Evolutionary conservation across 2,797 vertebrate genomes (phyloP), one percentile per base, ranked within the genome.

Genomic region (Hyperoplus immaculatus): DNA sequence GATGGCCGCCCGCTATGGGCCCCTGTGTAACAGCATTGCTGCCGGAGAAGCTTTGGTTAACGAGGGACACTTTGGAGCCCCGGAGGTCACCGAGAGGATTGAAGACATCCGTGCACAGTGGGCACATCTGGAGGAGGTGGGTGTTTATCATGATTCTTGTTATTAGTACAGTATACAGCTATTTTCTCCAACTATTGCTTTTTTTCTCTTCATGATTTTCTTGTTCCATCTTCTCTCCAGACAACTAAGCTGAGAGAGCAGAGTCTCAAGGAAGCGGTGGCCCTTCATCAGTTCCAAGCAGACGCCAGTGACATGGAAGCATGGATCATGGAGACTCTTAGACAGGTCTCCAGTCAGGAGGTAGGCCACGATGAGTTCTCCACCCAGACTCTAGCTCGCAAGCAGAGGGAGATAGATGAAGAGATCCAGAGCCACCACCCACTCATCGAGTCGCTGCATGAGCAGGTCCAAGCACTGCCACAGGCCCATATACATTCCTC

Each of bases 351-450:
- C 63, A 97, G 95, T 90, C 94, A 95, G 0, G 97, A 99, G 69
- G 88, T 97, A 9, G 97, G 97, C 16, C 97, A 97, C 0, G 97
- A 99, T 2, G 97, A 98, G 83, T 97, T 97, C 81, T 99, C 98
- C 36, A 97, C 98, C 1, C 97, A 96, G 76, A 97, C 97, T 12
- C 82, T 99, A 47, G 95, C 95, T 81, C 95, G 96, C 81, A 97
- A 98, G 67, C 97, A 98, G 90, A 96, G 96, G 58, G 97, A 98
- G 67, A 94, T 99, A 61, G 96, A 97, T 36, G 97, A 99, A 75
- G 98, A 99, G 90, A 95, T 99, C 78, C 95, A 96, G 68, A 97
- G 95, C 88, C 98, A 97, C 81, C 90, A 92, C 0, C 94, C 96
- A 0, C 92, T 96, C 49, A 95, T 98, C 12, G 97, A 97, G 4